These are phyloP conservation scores for Pocillopora grandis DNA, from an alignment of 92 coral and sea anemone genomes.

Conservation along the genomic window DNA sequence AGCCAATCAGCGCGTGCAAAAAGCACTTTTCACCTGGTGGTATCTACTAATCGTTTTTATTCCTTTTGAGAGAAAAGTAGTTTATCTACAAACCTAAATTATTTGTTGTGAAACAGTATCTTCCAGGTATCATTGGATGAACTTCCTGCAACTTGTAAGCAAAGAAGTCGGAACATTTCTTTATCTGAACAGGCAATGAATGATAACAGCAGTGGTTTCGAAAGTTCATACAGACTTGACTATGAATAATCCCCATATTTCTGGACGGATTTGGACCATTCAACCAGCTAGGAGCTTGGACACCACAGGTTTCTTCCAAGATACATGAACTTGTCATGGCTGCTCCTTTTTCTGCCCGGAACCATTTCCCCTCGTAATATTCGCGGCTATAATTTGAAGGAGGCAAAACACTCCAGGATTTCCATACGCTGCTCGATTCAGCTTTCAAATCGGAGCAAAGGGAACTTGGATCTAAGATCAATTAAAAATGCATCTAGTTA, in stretches of 20 bases:
- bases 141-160: slow-evolving; percentile 19
- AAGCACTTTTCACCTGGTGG: no score
- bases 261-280: slow-evolving; percentile 44
- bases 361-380: background rate
- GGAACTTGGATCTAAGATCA: slow-evolving; percentile 1
- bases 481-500: no score
- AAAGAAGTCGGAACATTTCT: slow-evolving; percentile 24
- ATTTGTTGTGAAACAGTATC: slow-evolving; percentile 13
- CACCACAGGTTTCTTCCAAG: slow-evolving; percentile 25
- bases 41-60: no score
- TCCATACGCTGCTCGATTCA: slow-evolving; percentile 8
- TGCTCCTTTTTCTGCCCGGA: background rate
- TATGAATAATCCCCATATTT: slow-evolving; percentile 31
- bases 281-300: slow-evolving; percentile 61
- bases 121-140: slow-evolving; percentile 7
- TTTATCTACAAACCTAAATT: background rate
- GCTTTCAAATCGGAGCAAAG: slow-evolving; percentile 12
- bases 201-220: slow-evolving; percentile 18
- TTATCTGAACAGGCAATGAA: slow-evolving; percentile 22
- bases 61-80: background rate
- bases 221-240: slow-evolving; percentile 18
- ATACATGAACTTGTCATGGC: slow-evolving; percentile 14
- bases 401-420: slow-evolving; percentile 12
- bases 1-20: no score
- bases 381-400: background rate